Evolutionary conservation across 1,140 invertebrate genomes (phyloP), one percentile per base, ranked within the genome.

Genomic region (Drosophila eugracilis): DNA sequence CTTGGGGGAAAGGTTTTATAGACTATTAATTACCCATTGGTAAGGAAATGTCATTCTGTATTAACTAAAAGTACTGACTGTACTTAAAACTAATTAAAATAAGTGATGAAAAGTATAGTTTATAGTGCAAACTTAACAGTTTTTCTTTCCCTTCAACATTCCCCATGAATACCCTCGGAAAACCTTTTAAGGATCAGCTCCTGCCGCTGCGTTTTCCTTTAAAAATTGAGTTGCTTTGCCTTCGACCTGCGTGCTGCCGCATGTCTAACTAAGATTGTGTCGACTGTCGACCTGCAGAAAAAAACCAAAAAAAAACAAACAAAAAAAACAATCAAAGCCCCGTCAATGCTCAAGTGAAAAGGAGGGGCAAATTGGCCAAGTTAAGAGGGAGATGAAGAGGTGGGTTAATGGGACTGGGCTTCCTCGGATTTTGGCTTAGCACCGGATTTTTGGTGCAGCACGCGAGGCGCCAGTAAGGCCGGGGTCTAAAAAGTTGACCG

Each of bases 381-480:
- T 37, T 37, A 5, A 12, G 15, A 12, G 4, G 15, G 1, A 1
- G 44, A 19, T 28, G 26, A 7, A 28, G 39, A 42, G 26, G 66
- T 53, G 45, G 48, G 34, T 62, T 52, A 58, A 36, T 62, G 54
- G 48, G 21, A 10, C 28, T 15, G 65, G 36, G 37, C 21, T 36
- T 5, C 24, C 26, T 14, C 21, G 42, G 37, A 60, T 36, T 48
- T 28, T 57, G 34, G 42, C 44, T 65, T 62, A 24, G 47, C 71
- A 74, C 41, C 24, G 44, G 28, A n/a, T n/a, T 28, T 47, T 26
- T 28, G 44, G 57, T 72, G 66, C 57, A 62, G 58, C 71, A 74
- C 72, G 72, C 70, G 58, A 75, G 60, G 73, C 62, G 69, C 78
- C 73, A 73, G 32, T 26, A 19, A 66, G 79, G 50, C 75, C 57